Conservation (phyloP, 2,888 invertebrate genomes). For the Cephonodes hylas region DNA sequence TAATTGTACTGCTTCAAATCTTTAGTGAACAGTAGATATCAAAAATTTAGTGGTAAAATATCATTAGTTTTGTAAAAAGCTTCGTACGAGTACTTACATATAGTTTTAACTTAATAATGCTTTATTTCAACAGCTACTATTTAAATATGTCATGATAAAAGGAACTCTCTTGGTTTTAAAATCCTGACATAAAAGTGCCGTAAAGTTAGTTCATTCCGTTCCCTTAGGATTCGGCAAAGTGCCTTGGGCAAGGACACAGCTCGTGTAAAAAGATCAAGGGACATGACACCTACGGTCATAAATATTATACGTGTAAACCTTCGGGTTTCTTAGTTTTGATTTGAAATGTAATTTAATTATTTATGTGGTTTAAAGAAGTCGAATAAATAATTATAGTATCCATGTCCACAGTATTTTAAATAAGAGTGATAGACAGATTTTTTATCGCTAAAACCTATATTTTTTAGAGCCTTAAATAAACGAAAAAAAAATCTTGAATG, state of each 20-base stretch:
- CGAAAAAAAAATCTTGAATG: too few species aligned
- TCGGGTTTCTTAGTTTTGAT: neutral
- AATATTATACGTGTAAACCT: neutral
- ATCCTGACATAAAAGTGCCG: slow-evolving; percentile 18
- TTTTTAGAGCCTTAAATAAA: too few species aligned
- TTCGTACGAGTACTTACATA: too few species aligned
- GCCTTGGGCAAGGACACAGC: slow-evolving; percentile 24
- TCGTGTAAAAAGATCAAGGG: slow-evolving; percentile 28
- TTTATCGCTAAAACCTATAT: too few species aligned
- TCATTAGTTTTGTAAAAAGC: too few species aligned
- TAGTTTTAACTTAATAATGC: too few species aligned
- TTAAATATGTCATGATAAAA: neutral
- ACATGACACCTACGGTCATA: slow-evolving; percentile 18
- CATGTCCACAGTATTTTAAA: too few species aligned
- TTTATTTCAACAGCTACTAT: too few species aligned
- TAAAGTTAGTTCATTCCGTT: neutral
- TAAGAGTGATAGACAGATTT: too few species aligned
- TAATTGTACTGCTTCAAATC: too few species aligned
- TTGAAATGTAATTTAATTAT: neutral
- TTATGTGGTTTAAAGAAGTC: neutral
- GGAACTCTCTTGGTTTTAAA: slow-evolving; percentile 21
- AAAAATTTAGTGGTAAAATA: too few species aligned
- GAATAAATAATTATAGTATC: accelerated
- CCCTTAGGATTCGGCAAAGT: neutral
- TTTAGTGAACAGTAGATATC: too few species aligned